Base-by-base conservation (phyloP, 2,113 vertebrate species). In the Ascaphus truei region DNA sequence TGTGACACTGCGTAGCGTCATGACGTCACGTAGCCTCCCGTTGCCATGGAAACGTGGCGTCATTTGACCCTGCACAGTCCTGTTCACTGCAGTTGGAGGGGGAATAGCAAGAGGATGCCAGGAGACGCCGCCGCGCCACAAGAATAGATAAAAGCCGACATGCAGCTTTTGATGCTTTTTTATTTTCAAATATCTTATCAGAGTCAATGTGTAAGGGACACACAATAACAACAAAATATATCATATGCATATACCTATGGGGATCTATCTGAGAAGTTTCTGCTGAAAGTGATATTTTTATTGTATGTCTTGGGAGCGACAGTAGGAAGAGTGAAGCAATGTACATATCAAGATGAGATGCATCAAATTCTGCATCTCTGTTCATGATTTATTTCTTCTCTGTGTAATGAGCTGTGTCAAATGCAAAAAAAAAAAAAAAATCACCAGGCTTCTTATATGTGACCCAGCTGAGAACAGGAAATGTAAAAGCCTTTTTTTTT, bases 321-420 rank as follows among this genome's bases (percentile, higher is more conserved):
- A 43, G n/a, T 26, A 45, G 52, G 29, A 62, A 27, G 43, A 58
- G 41, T 5, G 13, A 10, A 30, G 26, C 52, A 23, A 18, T n/a
- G 27, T 12, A 11, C 45, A 13, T 16, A 23, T 23, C 13, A 11
- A 22, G 13, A 33, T 62, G 60, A 36, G 13, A 48, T 30, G n/a
- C 31, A n/a, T 68, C 30, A 20, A 7, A 48, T 68, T 56, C 34
- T 58, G 30, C 36, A 27, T 47, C 52, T 43, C 15, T 34, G 15
- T 33, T 13, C n/a, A 48, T 58, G 65, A 68, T 68, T 68, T 56
- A 68, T 68, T 37, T 57, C 65, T 56, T 30, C 53, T 30, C 53
- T 30, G 26, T 68, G 11, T 58, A 68, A 68, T 58, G 65, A 58
- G 48, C 39, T 39, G 22, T 58, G 53, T 45, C 43, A 68, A 68